Evolutionary conservation across 2,888 invertebrate genomes (phyloP), one percentile per base, ranked within the genome.

Genomic region (Carcina quercana): DNA sequence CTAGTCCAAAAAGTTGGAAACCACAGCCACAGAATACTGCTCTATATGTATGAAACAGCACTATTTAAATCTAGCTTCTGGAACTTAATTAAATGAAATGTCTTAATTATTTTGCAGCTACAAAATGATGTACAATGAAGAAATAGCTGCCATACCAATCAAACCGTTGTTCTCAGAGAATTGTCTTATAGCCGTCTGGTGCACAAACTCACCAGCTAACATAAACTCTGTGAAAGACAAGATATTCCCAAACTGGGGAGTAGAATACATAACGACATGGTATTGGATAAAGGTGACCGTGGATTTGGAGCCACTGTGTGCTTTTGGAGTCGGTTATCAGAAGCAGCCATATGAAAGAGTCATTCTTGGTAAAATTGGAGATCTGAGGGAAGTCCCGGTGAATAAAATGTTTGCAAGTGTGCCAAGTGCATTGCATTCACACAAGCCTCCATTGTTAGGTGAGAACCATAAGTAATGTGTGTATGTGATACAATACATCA

Each of bases 361-460:
- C 15, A 63, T 83, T n/a, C 34, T 83, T 15, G 82, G 83, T 0
- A 71, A 65, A 50, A 53, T 71, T 34, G 74, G 80, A 1, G 45
- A 60, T 25, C 42, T 75, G 1, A 42, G 46, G 5, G 40, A 57
- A 25, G 48, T 86, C 43, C 67, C 83, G 2, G 64, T 85, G 40
- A 69, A 85, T 3, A 87, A 88, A 59, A 55, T 95, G 25, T 63
- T 97, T 32, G 71, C 94, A 11, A 96, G 96, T 67, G 85, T 96
- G 13, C 97, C 98, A 0, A 96, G 96, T 75, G 91, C 93, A 10
- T 85, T 97, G 36, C 97, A 98, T 74, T 98, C 98, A 0, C 96
- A 97, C 65, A 98, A 98, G 73, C 97, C 97, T 22, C 96, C 97
- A 1, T 72, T 98, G 32, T 56, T 86, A 47, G 89, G 92, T 88